phyloP scores from a whole-genome alignment of 2,113 vertebrate genomes.

The Tragelaphus buxtoni region DNA sequence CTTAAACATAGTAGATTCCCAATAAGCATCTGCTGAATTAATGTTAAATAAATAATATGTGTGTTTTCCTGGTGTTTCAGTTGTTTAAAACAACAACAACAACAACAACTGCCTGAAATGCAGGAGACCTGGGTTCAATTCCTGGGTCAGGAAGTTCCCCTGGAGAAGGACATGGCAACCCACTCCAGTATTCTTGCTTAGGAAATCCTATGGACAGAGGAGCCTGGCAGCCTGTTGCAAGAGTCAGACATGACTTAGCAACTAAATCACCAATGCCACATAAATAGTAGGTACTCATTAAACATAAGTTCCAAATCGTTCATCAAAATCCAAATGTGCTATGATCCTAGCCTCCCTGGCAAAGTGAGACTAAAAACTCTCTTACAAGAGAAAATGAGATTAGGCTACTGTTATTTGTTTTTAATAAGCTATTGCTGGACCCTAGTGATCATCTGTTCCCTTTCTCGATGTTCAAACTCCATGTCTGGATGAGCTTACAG shows the following conservation, averaged over 20 bases:
- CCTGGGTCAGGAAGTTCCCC: not conserved
- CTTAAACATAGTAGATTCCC: not conserved
- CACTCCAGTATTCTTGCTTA: not conserved
- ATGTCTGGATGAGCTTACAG: not conserved
- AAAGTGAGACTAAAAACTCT: not conserved
- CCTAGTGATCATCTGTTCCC: not conserved
- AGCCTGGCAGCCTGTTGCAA: not conserved
- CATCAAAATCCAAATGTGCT: not conserved
- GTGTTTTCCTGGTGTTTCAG: not conserved
- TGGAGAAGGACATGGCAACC: not conserved
- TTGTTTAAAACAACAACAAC: not conserved
- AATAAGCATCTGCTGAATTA: not conserved
- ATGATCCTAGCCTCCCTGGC: not conserved
- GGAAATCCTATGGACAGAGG: not conserved
- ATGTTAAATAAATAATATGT: not conserved
- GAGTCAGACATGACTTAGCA: not conserved
- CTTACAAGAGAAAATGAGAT: not conserved
- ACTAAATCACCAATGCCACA: not conserved
- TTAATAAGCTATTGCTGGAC: not conserved
- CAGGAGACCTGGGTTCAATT: not conserved
- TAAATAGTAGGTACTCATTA: not conserved
- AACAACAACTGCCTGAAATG: not conserved
- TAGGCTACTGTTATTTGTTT: not conserved
- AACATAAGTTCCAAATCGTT: not conserved
- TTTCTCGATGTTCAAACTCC: not conserved